Conservation (phyloP, 2,888 invertebrate species). For the Drosophila pseudotakahashii region DNA sequence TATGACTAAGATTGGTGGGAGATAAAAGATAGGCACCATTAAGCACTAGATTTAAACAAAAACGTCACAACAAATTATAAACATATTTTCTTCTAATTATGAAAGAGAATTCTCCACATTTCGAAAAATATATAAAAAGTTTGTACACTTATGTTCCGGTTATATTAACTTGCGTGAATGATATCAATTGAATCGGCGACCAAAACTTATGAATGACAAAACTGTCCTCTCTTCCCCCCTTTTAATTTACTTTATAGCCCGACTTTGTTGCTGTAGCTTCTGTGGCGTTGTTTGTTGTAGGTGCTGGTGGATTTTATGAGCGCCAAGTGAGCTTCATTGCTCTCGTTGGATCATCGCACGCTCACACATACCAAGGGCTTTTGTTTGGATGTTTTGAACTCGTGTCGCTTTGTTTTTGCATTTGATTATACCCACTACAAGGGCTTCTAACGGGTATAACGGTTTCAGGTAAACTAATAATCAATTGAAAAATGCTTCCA, state of each 20-base stretch:
- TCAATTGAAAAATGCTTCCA: too few relatives aligned
- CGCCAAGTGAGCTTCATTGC: conserved; percentile 59
- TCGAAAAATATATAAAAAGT: background rate
- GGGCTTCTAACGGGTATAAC: background rate
- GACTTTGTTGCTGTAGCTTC: conserved; percentile 5
- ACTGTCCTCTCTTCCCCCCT: conserved; percentile 8
- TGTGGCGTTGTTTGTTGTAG: conserved; percentile 16
- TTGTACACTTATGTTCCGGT: too few relatives aligned
- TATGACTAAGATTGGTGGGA: too few relatives aligned
- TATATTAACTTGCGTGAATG: conserved; percentile 10
- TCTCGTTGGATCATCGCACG: conserved; percentile 62
- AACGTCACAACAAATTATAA: background rate
- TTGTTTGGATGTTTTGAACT: conserved; percentile 30
- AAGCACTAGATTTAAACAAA: background rate
- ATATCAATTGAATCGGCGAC: background rate
- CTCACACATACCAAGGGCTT: conserved; percentile 8
- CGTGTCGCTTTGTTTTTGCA: conserved; percentile 15
- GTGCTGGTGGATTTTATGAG: conserved; percentile 52
- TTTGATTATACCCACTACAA: background rate
- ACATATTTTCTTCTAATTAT: background rate
- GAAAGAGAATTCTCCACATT: too few relatives aligned
- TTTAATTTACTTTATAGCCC: conserved; percentile 10
- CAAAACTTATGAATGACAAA: background rate
- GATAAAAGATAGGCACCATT: too few relatives aligned
- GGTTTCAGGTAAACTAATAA: background rate